These are phyloP conservation scores for Caenorhabditis tropicalis DNA, from an alignment of 1,140 invertebrate species.

Conservation along the genomic window DNA sequence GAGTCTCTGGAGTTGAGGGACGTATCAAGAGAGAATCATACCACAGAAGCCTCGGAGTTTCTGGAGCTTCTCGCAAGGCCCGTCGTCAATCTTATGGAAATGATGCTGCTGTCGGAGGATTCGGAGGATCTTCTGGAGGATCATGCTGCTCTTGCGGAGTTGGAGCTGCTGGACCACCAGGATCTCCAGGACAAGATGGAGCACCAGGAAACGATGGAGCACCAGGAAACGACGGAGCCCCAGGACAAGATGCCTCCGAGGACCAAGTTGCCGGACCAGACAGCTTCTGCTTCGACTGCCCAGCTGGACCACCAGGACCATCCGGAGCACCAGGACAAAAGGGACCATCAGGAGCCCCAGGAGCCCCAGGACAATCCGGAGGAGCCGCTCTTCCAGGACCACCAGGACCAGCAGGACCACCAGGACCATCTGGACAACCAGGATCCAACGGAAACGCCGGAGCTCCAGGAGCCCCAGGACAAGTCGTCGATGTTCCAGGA, in stretches of 20 bases:
- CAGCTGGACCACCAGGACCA: constrained; percentile 53
- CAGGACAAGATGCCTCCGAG: constrained; percentile 43
- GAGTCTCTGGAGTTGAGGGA: constrained; percentile 43
- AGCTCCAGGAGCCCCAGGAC: constrained; percentile 54
- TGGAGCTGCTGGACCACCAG: constrained; percentile 54
- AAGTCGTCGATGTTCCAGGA: constrained; percentile 53
- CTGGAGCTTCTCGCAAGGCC: constrained; percentile 29
- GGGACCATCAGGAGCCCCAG: constrained; percentile 52
- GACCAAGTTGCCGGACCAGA: constrained; percentile 35
- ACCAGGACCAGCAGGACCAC: constrained; percentile 52
- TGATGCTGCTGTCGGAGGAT: constrained; percentile 35
- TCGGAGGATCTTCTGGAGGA: constrained; percentile 37
- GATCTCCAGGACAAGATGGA: constrained; percentile 49
- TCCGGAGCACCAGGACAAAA: constrained; percentile 50
- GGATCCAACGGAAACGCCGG: constrained; percentile 53
- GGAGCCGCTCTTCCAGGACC: constrained; percentile 48
- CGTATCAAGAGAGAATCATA: constrained; percentile 52
- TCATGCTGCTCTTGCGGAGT: constrained; percentile 55
- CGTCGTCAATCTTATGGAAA: constrained; percentile 48
- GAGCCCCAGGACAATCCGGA: constrained; percentile 31
- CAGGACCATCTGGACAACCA: constrained; percentile 56
- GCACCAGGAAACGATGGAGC: constrained; percentile 47
- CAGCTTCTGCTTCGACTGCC: constrained; percentile 58
- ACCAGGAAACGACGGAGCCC: constrained; percentile 28
- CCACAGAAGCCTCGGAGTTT: constrained; percentile 25